A percentile compares a stretch with the other conserved stretches of the same genome.
phyloP scores from a whole-genome alignment of 2,113 vertebrate species.

The Delphinus delphis region DNA sequence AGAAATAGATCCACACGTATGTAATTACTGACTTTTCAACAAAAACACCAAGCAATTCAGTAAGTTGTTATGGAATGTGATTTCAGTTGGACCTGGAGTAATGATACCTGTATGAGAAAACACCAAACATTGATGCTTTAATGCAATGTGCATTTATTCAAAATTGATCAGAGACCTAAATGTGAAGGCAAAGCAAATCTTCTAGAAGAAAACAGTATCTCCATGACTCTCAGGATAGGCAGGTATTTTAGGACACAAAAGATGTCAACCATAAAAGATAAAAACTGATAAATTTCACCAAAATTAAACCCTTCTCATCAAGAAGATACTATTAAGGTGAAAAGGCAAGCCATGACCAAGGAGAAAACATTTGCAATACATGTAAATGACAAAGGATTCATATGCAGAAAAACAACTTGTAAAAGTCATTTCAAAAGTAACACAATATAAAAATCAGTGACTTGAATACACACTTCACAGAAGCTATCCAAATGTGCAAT shows the following conservation, averaged over 20 bases:
- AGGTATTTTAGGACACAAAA: background rate
- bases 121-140: background rate
- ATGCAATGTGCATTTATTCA: background rate
- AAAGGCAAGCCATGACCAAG: background rate
- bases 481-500: background rate
- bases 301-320: background rate
- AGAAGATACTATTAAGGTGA: background rate
- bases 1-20: background rate
- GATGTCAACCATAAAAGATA: background rate
- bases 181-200: background rate
- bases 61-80: background rate
- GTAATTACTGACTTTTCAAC: background rate
- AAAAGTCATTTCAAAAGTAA: background rate
- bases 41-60: background rate
- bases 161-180: background rate
- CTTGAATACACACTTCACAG: background rate
- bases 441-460: background rate
- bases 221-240: background rate
- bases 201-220: background rate
- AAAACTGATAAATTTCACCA: background rate
- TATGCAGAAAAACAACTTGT: background rate
- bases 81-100: background rate
- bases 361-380: background rate
- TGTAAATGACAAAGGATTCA: background rate
- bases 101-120: background rate